Conservation (phyloP, 2,797 vertebrate species). For the Manis javanica region DNA sequence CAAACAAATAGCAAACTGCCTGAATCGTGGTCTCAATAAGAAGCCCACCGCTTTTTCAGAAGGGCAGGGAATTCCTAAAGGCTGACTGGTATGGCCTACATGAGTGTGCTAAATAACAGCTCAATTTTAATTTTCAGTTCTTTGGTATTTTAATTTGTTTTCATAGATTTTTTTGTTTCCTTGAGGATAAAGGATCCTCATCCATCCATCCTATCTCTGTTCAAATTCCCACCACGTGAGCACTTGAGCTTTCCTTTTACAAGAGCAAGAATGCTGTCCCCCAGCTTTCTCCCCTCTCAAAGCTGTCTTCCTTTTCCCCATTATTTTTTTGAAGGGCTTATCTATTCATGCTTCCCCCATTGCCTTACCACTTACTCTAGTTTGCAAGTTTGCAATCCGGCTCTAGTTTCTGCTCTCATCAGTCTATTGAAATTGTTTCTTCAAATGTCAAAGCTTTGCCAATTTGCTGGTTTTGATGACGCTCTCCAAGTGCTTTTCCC, state of each 20-base stretch:
- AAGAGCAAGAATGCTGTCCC: neutral
- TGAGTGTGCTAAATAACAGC: neutral
- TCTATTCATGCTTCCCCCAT: neutral
- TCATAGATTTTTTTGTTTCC: neutral
- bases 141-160: constrained; percentile 29
- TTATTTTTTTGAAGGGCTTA: neutral
- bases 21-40: neutral
- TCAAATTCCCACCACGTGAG: neutral
- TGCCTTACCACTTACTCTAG: neutral
- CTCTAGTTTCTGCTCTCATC: neutral
- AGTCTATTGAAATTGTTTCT: neutral
- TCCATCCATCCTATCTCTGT: neutral
- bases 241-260: neutral
- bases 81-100: neutral
- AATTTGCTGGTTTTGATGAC: neutral
- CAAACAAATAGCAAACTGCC: constrained; percentile 1
- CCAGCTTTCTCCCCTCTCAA: neutral
- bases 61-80: constrained; percentile 18
- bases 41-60: neutral
- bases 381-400: neutral
- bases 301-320: neutral
- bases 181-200: neutral
- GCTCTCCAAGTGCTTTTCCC: neutral
- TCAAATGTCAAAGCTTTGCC: neutral
- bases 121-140: neutral